Evolutionary conservation across 2,113 vertebrate species (phyloP).

Genomic region (Passerina amoena): DNA sequence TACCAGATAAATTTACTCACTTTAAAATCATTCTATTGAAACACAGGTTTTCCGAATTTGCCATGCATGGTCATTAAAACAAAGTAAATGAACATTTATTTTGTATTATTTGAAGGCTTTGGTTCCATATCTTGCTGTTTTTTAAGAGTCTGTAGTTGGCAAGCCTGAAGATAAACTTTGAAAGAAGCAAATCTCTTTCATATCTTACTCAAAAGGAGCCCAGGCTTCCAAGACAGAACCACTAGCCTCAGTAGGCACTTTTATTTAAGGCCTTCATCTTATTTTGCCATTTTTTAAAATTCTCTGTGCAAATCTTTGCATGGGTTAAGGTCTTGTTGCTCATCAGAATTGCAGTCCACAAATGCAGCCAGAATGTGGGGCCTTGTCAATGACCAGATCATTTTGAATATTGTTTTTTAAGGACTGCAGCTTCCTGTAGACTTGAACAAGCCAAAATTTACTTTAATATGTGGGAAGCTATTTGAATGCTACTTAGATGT

Average conservation of each 20-base stretch:
- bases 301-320: neutral
- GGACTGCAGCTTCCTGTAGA: neutral
- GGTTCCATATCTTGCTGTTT: neutral
- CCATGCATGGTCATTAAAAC: neutral
- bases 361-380: neutral
- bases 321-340: accelerated
- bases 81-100: neutral
- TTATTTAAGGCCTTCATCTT: neutral
- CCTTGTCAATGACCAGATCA: neutral
- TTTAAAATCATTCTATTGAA: neutral
- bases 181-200: neutral
- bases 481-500: neutral
- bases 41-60: neutral
- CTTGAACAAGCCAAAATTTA: neutral
- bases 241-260: neutral
- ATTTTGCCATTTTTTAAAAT: neutral
- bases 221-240: neutral
- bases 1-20: neutral
- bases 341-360: neutral
- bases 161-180: neutral
- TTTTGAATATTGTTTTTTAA: neutral
- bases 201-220: neutral
- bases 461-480: neutral
- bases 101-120: neutral
- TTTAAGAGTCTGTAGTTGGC: neutral